Evolutionary conservation across 2,888 invertebrate genomes (phyloP), one percentile per base, ranked within the genome.

Genomic region (Metellina segmentata): DNA sequence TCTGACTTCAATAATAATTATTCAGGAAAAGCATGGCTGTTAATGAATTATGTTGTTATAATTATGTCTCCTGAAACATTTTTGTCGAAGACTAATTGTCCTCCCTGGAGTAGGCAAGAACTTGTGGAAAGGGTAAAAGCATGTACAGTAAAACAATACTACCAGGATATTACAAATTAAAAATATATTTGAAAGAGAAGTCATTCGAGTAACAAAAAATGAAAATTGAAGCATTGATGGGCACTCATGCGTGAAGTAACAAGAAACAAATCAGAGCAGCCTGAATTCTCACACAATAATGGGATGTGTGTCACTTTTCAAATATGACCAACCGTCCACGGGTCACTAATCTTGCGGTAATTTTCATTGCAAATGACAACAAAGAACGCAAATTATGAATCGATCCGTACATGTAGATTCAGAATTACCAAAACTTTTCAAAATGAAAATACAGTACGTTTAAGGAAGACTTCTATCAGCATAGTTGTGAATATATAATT

Each of bases 281-380:
- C 71, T 74, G 77, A 82, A 82, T 82, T 89, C 82, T 51, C 61
- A 53, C 61, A 53, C 75, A 86, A 86, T 86, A 91, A 78, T 77
- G 51, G 81, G 51, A 90, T 69, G 85, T 90, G 81, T 85, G 90
- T 75, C 85, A 85, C 52, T 85, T 77, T 51, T 75, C 78, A 74
- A 70, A 74, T 85, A 85, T 81, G 85, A 90, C 74, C 85, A 85
- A 75, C 88, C 61, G 69, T 85, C 90, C 78, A 90, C 90, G 90
- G 90, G 85, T 85, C 85, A 90, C 69, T 90, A 85, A 79, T 79
- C 90, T 69, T 19, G 11, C 70, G 48, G 49, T 77, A 72, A 49
- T 79, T 85, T 85, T 11, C 79, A 61, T 51, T 77, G 71, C 7
- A 69, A 81, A 61, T 9, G 81, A 71, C 34, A 77, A 78, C 70